A percentile compares a stretch with the other conserved stretches of the same genome.
Conservation (phyloP, 2,113 vertebrate genomes). For the Paradisaea rubra region DNA sequence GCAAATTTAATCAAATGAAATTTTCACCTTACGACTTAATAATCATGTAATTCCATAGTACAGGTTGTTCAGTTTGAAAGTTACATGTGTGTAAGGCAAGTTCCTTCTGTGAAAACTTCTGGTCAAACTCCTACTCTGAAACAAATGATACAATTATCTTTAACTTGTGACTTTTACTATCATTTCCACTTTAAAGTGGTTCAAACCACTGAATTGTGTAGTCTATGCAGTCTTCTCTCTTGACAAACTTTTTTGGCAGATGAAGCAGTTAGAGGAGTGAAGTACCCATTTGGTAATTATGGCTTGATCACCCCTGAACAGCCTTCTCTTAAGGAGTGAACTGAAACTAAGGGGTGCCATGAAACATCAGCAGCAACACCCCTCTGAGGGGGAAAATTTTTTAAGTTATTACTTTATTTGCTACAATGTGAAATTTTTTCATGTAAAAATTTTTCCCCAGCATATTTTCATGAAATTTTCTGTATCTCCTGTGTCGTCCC, state of each 20-base stretch:
- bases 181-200: background rate
- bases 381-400: accelerated
- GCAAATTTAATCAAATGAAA: background rate
- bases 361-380: background rate
- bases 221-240: background rate
- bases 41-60: background rate
- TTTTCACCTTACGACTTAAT: background rate
- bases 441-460: background rate
- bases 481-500: background rate
- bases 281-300: background rate
- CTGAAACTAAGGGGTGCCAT: background rate
- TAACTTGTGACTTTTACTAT: background rate
- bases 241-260: background rate
- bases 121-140: background rate
- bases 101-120: background rate
- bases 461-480: background rate
- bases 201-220: background rate
- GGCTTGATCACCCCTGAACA: background rate
- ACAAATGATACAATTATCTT: background rate
- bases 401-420: background rate
- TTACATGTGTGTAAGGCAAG: background rate
- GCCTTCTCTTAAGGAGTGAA: background rate
- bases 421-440: background rate
- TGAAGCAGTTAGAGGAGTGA: background rate
- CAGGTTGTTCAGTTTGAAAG: background rate